A percentile compares a stretch with the other conserved stretches of the same genome.
phyloP scores from a whole-genome alignment of 2,888 invertebrate genomes.

The Drosophila prolongata region DNA sequence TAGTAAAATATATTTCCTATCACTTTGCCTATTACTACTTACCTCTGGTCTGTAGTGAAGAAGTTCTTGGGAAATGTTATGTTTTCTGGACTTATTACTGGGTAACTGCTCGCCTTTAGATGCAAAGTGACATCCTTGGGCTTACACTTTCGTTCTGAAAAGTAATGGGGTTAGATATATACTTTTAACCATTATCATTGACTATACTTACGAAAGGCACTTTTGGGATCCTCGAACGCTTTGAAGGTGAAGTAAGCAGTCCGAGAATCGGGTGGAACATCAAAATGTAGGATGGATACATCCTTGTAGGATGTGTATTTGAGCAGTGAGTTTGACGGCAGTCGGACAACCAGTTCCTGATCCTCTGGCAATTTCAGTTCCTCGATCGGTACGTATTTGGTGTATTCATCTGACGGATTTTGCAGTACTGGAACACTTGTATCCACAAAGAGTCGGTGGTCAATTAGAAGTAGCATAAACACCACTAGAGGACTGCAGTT shows the following conservation, averaged over 20 bases:
- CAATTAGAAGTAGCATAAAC: constrained; percentile 43
- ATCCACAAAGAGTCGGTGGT: constrained; percentile 48
- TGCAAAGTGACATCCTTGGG: constrained; percentile 88
- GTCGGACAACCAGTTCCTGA: constrained; percentile 82
- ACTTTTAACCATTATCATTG: no score
- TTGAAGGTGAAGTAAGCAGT: constrained; percentile 85
- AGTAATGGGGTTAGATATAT: background rate
- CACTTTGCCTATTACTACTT: background rate
- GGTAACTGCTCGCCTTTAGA: constrained; percentile 92
- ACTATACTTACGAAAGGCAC: constrained; percentile 83
- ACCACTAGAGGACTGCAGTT: constrained; percentile 37
- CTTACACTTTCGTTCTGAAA: constrained; percentile 86
- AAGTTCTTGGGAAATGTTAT: constrained; percentile 90
- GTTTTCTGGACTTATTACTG: constrained; percentile 92
- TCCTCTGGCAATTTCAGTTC: constrained; percentile 74
- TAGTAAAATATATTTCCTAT: background rate
- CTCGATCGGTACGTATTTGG: constrained; percentile 61
- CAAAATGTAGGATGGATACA: constrained; percentile 86
- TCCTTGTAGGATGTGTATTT: constrained; percentile 87
- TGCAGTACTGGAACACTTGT: constrained; percentile 71
- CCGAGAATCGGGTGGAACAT: constrained; percentile 85
- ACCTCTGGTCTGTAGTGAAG: constrained; percentile 85
- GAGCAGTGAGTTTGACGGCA: constrained; percentile 85
- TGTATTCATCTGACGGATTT: constrained; percentile 61
- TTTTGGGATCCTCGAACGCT: constrained; percentile 84